Conservation (phyloP, 2,113 vertebrate genomes). For the Myiozetetes cayanensis region DNA sequence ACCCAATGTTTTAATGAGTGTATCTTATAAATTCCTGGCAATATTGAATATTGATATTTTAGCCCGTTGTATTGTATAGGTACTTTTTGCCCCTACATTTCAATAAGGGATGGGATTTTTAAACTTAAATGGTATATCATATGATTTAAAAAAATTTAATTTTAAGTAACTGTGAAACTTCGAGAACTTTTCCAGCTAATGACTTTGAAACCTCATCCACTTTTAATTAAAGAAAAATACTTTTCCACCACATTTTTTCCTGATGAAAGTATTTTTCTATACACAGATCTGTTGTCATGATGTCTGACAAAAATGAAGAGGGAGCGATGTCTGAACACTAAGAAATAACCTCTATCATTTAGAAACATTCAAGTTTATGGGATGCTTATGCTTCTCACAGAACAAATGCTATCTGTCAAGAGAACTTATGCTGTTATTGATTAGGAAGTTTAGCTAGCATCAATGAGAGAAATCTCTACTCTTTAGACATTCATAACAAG, state of each 20-base stretch:
- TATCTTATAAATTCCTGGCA: neutral
- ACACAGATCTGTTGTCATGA: neutral
- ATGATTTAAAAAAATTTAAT: neutral
- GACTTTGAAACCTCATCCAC: neutral
- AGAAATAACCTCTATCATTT: neutral
- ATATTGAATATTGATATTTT: neutral
- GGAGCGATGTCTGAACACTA: neutral
- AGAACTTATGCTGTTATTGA: neutral
- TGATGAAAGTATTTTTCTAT: neutral
- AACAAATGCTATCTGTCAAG: neutral
- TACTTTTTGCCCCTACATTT: neutral
- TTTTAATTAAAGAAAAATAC: neutral
- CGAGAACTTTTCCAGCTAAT: neutral
- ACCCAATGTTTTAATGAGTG: neutral
- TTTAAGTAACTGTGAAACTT: neutral
- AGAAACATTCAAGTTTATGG: neutral
- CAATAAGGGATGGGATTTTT: accelerated
- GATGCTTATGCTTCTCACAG: neutral
- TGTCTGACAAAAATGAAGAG: neutral
- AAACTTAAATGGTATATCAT: neutral
- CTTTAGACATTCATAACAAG: neutral
- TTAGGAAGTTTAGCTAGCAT: neutral
- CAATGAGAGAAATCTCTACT: neutral
- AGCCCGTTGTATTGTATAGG: neutral
- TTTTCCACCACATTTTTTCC: neutral